Evolutionary conservation across 2,888 invertebrate genomes (phyloP).

Genomic region (Rhorus exstirpatorius): DNA sequence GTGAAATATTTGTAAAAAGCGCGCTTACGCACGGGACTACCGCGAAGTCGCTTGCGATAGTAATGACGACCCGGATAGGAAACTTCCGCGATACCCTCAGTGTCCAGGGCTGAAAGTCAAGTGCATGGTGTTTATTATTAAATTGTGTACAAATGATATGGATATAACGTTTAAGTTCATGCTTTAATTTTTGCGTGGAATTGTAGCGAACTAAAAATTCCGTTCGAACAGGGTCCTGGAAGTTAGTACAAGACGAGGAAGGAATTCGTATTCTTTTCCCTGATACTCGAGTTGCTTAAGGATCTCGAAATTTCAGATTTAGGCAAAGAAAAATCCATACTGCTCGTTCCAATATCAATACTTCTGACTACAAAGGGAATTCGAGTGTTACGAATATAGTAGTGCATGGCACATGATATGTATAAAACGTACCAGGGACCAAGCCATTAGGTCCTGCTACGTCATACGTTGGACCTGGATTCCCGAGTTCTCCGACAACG

Average conservation of each 20-base stretch:
- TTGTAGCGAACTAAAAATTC: background rate
- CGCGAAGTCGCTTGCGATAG: constrained; percentile 76
- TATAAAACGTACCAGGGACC: constrained; percentile 32
- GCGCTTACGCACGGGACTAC: constrained; percentile 66
- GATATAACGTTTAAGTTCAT: background rate
- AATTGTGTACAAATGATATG: background rate
- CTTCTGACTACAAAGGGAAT: too few relatives aligned
- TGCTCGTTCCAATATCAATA: too few relatives aligned
- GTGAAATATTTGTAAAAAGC: constrained; percentile 59
- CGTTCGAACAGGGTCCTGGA: too few relatives aligned
- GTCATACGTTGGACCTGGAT: constrained; percentile 29
- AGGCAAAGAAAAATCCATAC: too few relatives aligned
- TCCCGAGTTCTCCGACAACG: constrained; percentile 26
- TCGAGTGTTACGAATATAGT: too few relatives aligned
- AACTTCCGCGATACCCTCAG: constrained; percentile 22
- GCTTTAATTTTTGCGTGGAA: background rate
- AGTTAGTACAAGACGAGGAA: too few relatives aligned
- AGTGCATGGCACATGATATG: background rate
- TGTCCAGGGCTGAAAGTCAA: constrained; percentile 44
- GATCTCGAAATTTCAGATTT: too few relatives aligned
- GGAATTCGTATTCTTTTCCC: too few relatives aligned
- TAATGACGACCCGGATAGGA: constrained; percentile 76
- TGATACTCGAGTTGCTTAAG: too few relatives aligned
- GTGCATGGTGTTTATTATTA: too few relatives aligned
- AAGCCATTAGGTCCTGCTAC: constrained; percentile 24